These are phyloP conservation scores for Crax fasciolata DNA, from an alignment of 2,797 vertebrate species.

Conservation along the genomic window DNA sequence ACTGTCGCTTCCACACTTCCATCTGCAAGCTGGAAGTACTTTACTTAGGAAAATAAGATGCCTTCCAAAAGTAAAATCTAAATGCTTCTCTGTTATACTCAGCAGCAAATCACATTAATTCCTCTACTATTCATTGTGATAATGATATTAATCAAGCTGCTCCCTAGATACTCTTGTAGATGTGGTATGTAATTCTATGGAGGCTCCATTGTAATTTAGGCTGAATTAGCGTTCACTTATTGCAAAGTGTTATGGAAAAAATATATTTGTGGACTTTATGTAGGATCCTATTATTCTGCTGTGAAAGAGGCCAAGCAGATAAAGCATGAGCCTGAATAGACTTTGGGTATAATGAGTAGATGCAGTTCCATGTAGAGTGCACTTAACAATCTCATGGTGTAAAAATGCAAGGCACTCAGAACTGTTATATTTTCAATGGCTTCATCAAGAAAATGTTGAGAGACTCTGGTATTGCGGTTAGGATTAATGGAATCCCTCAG, in stretches of 20 bases:
- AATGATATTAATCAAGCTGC: slow-evolving; percentile 62
- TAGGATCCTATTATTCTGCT: neutral
- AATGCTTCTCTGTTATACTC: slow-evolving; percentile 42
- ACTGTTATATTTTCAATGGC: neutral
- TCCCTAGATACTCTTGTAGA: slow-evolving; percentile 29
- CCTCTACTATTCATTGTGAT: slow-evolving; percentile 55
- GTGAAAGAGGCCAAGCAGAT: neutral
- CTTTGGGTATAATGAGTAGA: neutral
- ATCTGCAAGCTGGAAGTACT: neutral
- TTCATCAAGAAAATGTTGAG: slow-evolving; percentile 47
- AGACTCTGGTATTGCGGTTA: neutral
- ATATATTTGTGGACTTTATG: neutral
- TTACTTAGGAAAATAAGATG: neutral
- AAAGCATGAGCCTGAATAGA: neutral
- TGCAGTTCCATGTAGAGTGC: neutral
- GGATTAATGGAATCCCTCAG: slow-evolving; percentile 13
- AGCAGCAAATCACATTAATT: slow-evolving; percentile 71
- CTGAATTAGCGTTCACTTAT: slow-evolving; percentile 63
- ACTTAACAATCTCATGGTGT: neutral
- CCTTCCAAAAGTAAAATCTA: slow-evolving; percentile 68
- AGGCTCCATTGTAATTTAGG: slow-evolving; percentile 38
- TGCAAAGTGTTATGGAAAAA: slow-evolving; percentile 39
- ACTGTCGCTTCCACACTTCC: neutral
- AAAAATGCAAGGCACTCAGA: slow-evolving; percentile 1
- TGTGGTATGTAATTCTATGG: slow-evolving; percentile 38